Percentiles rank a stretch among this genome's conserved stretches.
phyloP scores from a whole-genome alignment of 2,113 vertebrate species.

The Hemichromis elongatus region DNA sequence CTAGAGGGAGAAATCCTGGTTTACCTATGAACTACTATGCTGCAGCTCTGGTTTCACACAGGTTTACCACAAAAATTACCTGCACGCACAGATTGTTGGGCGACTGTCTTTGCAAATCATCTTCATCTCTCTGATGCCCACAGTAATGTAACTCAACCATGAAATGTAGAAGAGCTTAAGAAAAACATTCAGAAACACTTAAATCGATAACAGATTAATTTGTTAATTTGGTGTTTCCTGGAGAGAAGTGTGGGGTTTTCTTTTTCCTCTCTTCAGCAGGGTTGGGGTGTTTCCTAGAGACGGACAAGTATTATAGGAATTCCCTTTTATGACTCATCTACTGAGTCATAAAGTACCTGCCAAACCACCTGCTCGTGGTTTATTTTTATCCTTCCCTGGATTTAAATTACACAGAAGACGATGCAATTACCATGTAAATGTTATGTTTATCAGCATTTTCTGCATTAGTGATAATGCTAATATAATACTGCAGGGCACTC shows the following conservation, averaged over 20 bases:
- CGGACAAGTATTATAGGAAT: not conserved
- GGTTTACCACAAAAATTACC: not conserved
- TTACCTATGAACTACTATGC: not conserved
- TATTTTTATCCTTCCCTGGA: not conserved
- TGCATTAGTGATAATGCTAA: not conserved
- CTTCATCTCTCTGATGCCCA: not conserved
- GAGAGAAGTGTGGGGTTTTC: not conserved
- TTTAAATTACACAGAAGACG: not conserved
- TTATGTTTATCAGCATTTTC: not conserved
- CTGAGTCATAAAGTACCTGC: slow-evolving; percentile 6
- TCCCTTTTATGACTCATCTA: slow-evolving; percentile 28
- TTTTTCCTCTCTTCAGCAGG: not conserved
- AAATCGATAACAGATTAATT: not conserved
- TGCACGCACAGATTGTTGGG: accelerated
- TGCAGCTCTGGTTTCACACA: not conserved
- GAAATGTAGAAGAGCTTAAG: not conserved
- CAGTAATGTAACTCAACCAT: not conserved
- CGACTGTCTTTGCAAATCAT: accelerated
- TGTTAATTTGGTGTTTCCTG: not conserved
- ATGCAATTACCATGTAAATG: not conserved
- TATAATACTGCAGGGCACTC: too few relatives aligned
- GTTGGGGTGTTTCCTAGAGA: not conserved
- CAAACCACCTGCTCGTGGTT: not conserved
- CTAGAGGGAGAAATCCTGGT: not conserved
- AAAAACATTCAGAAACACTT: not conserved